Evolutionary conservation across 1,140 invertebrate genomes (phyloP).

Genomic region (Oreohelix idahoensis): DNA sequence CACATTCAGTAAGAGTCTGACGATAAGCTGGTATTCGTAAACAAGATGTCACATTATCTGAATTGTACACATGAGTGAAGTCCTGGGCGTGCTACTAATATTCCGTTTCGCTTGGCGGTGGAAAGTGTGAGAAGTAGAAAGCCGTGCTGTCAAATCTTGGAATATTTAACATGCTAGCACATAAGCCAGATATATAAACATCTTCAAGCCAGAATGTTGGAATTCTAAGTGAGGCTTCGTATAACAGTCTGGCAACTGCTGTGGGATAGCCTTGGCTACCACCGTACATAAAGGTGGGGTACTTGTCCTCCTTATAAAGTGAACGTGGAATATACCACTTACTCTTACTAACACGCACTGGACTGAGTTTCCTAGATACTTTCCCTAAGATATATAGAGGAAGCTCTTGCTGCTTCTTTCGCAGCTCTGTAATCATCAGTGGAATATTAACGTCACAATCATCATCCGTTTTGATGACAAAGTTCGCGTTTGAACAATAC

Average conservation of each 20-base stretch:
- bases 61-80: no score
- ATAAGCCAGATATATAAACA: constrained; percentile 10
- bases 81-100: background rate
- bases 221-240: constrained; percentile 1
- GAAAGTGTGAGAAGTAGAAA: constrained; percentile 9
- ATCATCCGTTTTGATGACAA: constrained; percentile 3
- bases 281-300: constrained; percentile 3
- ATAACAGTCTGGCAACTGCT: background rate
- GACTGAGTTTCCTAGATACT: background rate
- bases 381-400: constrained; percentile 7
- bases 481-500: background rate
- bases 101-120: background rate
- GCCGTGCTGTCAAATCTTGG: background rate
- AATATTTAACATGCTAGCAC: background rate
- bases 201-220: constrained; percentile 14
- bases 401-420: no score
- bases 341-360: background rate
- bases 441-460: constrained; percentile 21
- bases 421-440: constrained; percentile 9
- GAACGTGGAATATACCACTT: background rate
- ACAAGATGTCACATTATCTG: no score
- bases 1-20: no score
- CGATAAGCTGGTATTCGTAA: no score
- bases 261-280: constrained; percentile 5
- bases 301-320: background rate